These are phyloP conservation scores for Drosophila dunni DNA, from an alignment of 1,140 invertebrate species.

Conservation along the genomic window DNA sequence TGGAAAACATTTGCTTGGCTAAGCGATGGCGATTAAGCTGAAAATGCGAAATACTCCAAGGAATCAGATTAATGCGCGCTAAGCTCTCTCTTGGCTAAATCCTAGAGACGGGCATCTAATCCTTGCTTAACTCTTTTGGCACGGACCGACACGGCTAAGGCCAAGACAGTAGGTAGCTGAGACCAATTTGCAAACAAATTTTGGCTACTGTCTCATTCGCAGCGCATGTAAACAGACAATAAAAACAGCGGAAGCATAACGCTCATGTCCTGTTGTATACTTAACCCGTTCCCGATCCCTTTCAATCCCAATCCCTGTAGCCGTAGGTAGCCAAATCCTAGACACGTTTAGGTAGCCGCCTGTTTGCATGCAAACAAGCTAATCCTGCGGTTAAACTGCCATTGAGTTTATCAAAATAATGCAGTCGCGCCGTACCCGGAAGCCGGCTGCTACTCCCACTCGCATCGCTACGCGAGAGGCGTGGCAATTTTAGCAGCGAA, in stretches of 20 bases:
- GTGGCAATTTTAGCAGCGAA: conserved; percentile 52
- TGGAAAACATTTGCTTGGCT: conserved; percentile 77
- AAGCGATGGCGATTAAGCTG: conserved; percentile 71
- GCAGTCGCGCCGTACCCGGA: conserved; percentile 60
- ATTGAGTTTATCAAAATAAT: conserved; percentile 81
- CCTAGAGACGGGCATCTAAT: conserved; percentile 47
- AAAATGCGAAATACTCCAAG: conserved; percentile 45
- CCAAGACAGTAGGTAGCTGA: conserved; percentile 58
- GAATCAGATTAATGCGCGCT: conserved; percentile 79
- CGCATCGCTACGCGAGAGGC: conserved; percentile 24
- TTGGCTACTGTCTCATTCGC: conserved; percentile 53
- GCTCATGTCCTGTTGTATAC: conserved; percentile 9
- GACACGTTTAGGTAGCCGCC: conserved; percentile 35
- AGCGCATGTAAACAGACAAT: conserved; percentile 72
- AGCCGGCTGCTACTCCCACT: conserved; percentile 20
- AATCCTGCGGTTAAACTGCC: conserved; percentile 84
- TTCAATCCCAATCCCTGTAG: not conserved
- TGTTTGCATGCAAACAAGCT: conserved; percentile 81
- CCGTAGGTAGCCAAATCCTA: conserved; percentile 22
- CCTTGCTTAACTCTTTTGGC: conserved; percentile 77
- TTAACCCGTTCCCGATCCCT: conserved; percentile 59
- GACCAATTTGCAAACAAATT: conserved; percentile 57
- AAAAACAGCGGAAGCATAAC: conserved; percentile 75
- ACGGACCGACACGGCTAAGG: conserved; percentile 32
- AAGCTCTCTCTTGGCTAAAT: conserved; percentile 61